Conservation (phyloP, 1,140 invertebrate species). For the Ridgeia piscesae region DNA sequence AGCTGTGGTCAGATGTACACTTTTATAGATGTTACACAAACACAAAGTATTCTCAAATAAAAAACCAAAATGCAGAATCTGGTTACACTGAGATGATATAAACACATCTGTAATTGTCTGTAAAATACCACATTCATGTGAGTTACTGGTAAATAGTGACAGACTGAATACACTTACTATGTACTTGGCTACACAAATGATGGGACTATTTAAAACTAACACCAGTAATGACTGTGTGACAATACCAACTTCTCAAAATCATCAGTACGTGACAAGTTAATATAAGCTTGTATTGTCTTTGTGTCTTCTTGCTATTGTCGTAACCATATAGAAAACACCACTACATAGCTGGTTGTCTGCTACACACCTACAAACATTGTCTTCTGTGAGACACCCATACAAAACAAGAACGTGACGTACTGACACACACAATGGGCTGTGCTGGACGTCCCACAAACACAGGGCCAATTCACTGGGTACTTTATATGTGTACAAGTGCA, state of each 20-base stretch:
- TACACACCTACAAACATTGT: background rate
- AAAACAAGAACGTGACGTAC: background rate
- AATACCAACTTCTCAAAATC: background rate
- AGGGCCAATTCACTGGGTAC: background rate
- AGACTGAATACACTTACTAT: too few relatives aligned
- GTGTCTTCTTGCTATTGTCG: background rate
- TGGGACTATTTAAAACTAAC: background rate
- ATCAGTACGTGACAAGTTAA: background rate
- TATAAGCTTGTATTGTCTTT: background rate
- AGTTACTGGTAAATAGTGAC: too few relatives aligned
- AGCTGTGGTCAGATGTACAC: too few relatives aligned
- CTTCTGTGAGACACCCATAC: background rate
- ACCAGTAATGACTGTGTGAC: background rate
- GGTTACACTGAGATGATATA: too few relatives aligned
- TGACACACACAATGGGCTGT: background rate
- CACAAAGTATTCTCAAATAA: too few relatives aligned
- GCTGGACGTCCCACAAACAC: background rate
- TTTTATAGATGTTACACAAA: too few relatives aligned
- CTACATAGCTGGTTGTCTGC: background rate
- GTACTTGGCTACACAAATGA: background rate
- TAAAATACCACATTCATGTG: too few relatives aligned
- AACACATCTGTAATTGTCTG: too few relatives aligned
- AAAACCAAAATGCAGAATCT: too few relatives aligned
- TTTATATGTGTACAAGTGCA: background rate
- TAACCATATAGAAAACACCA: background rate